Evolutionary conservation across 2,888 invertebrate genomes (phyloP), one percentile per base, ranked within the genome.

Genomic region (Halictus ligatus): DNA sequence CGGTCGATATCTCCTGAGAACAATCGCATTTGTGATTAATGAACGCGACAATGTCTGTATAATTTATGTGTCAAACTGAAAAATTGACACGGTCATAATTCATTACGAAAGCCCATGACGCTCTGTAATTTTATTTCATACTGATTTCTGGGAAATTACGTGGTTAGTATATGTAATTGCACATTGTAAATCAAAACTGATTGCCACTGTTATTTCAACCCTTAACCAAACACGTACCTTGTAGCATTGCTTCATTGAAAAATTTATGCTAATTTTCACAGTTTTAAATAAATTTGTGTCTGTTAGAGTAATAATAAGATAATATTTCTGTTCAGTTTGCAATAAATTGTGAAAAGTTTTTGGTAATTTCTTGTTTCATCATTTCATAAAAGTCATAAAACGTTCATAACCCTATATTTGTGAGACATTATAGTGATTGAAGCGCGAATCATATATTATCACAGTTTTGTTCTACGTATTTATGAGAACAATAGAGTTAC

Each of bases 1-100:
- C 10, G 48, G 58, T 40, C 43, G 60, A 43, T 29, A 72, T 21
- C 8, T 35, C 25, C 50, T n/a, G 69, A 43, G 74, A 74, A 69
- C 74, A 78, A 84, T 84, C 75, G 71, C 21, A 25, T 60, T 25
- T 50, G 29, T 71, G 35, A 78, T 60, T 58, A 48, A 71, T 78
- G 50, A 74, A 35, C 13, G 50, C 21, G 50, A 50, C 73, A 29
- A 21, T 35, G 13, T 7, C 69, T 35, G 69, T 69, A 4, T n/a
- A 69, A 69, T 69, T 69, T n/a, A 69, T 69, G 29, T 35, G 35
- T 43, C 69, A 21, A 43, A 40, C 69, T 21, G 21, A 69, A 69
- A 43, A 69, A 69, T 40, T 2, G 21, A 43, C 21, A 12, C 21
- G 12, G 1, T n/a, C 35, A 43, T 21, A 4, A 43, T 40, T 43